Base-by-base conservation (phyloP, 2,888 invertebrate species). In the Caenorhabditis sp. region DNA sequence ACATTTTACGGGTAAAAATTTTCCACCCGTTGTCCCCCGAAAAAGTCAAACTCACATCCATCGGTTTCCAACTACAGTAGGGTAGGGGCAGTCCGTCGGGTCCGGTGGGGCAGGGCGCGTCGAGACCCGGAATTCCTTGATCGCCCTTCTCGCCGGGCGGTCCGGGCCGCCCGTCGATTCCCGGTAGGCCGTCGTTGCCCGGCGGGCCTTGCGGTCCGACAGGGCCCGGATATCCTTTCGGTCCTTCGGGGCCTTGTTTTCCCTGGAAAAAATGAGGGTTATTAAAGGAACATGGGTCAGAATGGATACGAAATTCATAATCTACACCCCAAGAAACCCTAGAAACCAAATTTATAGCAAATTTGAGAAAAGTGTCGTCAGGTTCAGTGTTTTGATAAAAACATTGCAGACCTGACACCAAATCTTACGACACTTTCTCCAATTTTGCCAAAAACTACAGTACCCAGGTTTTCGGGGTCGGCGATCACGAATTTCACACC, bases 41-140 rank as follows among this genome's bases (percentile, higher is more conserved):
- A 23, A 19, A 36, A n/a, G n/a, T n/a, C n/a, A n/a, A n/a, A 77
- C 82, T 75, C 61, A 84, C 83, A 64, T 84, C 84, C 73, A 76
- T 74, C 4, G 82, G 80, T 57, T 85, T 85, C 85, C 85, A 85
- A 89, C 82, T 81, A 81, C 97, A 97, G 85, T 95, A 96, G 63
- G 95, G 94, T 86, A 97, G 90, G 76, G 97, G 97, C 87, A 97
- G 91, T 75, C 97, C 97, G 89, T 97, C 96, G 61, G 93, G 92
- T 67, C 95, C 97, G 69, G 96, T 91, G 79, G 97, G 97, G 90
- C 97, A 97, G n/a, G 97, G 97, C 55, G 97, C 97, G 90, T 97
- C 97, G 85, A 97, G 90, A 49, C 97, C 97, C 43, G 96, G 97
- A 81, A 95, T 95, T 82, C 97, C 97, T 49, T 75, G 81, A 63